Evolutionary conservation across 1,140 invertebrate species (phyloP), one percentile per base, ranked within the genome.

Genomic region (Eumaeus atala): DNA sequence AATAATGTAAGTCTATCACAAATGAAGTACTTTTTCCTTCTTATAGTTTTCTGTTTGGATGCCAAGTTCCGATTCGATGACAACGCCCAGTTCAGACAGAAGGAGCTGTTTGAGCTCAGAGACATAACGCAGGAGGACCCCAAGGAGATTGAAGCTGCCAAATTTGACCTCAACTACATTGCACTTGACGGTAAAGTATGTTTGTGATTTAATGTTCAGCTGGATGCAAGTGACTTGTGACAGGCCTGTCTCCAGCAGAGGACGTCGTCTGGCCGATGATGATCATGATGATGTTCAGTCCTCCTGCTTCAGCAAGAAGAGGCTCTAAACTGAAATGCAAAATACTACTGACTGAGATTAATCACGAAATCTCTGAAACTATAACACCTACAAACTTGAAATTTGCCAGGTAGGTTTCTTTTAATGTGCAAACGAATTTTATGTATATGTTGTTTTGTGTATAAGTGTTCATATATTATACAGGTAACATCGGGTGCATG

Each of bases 51-150:
- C 79, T 96, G 96, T 61, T 87, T 99, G 63, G 97, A 99, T 88
- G 97, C 96, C 55, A 99, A 99, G 80, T 93, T 97, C 66, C 89
- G 95, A 67, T 97, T 99, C 74, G 97, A 99, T 74, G 96, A 98
- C 78, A 99, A 99, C 77, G 96, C 97, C 1, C 94, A 96, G 54
- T 99, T 95, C 78, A 91, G 98, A 53, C 97, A 99, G 79, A 95
- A 97, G 72, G 93, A 97, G 57, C 84, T 99, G 2, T 99, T 98
- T 74, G 90, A 87, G 5, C 76, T 95, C 16, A 91, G 96, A 60
- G 98, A 99, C 84, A 95, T 92, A 89, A 92, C 92, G 44, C 97
- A 99, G 84, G 96, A 98, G 80, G 97, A 99, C 84, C 89, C 93
- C 36, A 95, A 97, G 72, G 98, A 99, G 89, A 94, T 97, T 1